Evolutionary conservation across 2,888 invertebrate genomes (phyloP).

Genomic region (Scaptomyza reducta): DNA sequence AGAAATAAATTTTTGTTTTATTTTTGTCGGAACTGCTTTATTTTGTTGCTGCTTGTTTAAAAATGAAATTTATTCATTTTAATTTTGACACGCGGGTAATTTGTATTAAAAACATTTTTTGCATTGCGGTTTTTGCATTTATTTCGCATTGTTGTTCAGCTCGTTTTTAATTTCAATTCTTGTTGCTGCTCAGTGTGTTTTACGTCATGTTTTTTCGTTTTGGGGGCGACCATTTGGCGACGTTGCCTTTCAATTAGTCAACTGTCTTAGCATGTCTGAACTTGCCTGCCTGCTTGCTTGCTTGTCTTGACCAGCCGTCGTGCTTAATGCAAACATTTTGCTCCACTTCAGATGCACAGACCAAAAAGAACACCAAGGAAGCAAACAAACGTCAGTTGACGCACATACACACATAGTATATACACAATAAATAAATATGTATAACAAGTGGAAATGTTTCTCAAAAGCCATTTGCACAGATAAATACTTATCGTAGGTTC

Average conservation of each 20-base stretch:
- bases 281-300: slow-evolving; percentile 5
- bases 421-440: background rate
- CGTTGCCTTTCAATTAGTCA: slow-evolving; percentile 55
- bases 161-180: slow-evolving; percentile 20
- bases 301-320: slow-evolving; percentile 18
- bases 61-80: slow-evolving; percentile 73
- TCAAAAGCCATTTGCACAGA: slow-evolving; percentile 20
- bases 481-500: too few relatives aligned
- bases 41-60: slow-evolving; percentile 16
- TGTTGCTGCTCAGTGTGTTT: too few relatives aligned
- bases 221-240: slow-evolving; percentile 45
- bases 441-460: slow-evolving; percentile 23
- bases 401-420: background rate
- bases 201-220: slow-evolving; percentile 19
- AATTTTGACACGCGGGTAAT: slow-evolving; percentile 74
- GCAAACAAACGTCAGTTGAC: background rate
- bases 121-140: slow-evolving; percentile 29
- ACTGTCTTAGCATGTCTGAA: slow-evolving; percentile 26
- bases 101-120: slow-evolving; percentile 55
- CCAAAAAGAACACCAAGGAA: background rate
- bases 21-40: slow-evolving; percentile 14
- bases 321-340: slow-evolving; percentile 27
- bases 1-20: slow-evolving; percentile 16
- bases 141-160: slow-evolving; percentile 44
- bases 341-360: slow-evolving; percentile 19